Evolutionary conservation across 2,888 invertebrate species (phyloP), one percentile per base, ranked within the genome.

Genomic region (Parnassius mnemosyne): DNA sequence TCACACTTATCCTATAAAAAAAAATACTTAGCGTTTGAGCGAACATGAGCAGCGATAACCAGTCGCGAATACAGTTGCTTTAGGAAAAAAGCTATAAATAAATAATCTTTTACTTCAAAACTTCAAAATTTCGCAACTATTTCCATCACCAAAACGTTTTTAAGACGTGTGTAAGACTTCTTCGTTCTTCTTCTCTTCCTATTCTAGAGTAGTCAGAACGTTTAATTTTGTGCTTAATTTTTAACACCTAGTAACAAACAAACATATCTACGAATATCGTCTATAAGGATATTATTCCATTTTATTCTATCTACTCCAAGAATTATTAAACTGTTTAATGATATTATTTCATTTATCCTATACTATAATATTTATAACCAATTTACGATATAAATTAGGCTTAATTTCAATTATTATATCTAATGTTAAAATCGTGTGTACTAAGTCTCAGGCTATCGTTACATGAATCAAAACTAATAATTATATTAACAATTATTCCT

Each of bases 131-230:
- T 34, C 9, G n/a, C 34, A 52, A 12, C 9, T 53, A 43, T 43
- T 43, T 10, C 10, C 43, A 43, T 11, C 43, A 43, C 43, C n/a
- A 11, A 9, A 54, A 54, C 3, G 13, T 43, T 16, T 10, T 2
- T 12, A 10, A 42, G 10, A 53, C 42, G 9, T 42, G 16, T 53
- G 16, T 53, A 25, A 43, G 11, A 16, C 44, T 51, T 57, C 16
- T 46, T 42, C 49, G 76, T 79, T 82, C 78, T 79, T 78, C 81
- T 82, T 74, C 80, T 83, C 80, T 83, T 77, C 65, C 64, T 61
- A 61, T 73, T 72, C 67, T 79, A 84, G 80, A 85, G 83, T 73
- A 73, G 81, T 65, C 74, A 72, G 81, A 84, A 84, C 80, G 68
- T 69, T 42, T 25, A 34, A 53, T 64, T 25, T 34, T 25, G 12